Conservation (phyloP, 1,140 invertebrate species). For the Drosophila lacteicornis region DNA sequence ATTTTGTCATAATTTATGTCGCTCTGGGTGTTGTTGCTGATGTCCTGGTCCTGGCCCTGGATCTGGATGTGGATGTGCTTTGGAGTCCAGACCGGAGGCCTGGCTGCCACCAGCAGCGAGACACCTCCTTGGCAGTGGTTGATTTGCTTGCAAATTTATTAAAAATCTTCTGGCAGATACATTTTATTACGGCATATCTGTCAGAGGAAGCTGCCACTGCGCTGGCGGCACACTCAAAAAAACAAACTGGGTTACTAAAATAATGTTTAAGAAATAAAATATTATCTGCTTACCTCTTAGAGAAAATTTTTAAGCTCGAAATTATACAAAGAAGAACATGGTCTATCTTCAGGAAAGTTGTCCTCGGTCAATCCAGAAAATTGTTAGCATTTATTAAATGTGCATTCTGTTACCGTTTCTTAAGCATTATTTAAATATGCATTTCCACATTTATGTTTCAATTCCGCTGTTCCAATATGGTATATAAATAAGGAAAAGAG, state of each 20-base stretch:
- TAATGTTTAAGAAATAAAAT: too few relatives aligned
- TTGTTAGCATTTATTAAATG: too few relatives aligned
- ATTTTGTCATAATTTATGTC: constrained; percentile 84
- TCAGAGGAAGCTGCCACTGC: constrained; percentile 42
- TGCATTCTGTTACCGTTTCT: too few relatives aligned
- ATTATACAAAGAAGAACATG: too few relatives aligned
- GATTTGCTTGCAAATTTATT: constrained; percentile 81
- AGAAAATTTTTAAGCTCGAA: too few relatives aligned
- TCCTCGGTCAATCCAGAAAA: too few relatives aligned
- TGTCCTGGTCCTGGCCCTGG: constrained; percentile 33
- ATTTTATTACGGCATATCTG: constrained; percentile 74
- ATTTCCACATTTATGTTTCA: too few relatives aligned
- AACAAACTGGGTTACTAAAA: neutral
- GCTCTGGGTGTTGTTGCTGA: constrained; percentile 78
- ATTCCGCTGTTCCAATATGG: too few relatives aligned
- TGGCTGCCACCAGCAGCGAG: constrained; percentile 24
- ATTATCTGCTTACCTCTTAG: too few relatives aligned
- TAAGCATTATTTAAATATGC: too few relatives aligned
- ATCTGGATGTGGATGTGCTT: constrained; percentile 10
- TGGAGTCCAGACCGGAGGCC: constrained; percentile 4
- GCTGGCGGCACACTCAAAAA: constrained; percentile 3
- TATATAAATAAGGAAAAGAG: too few relatives aligned
- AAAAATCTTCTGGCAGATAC: constrained; percentile 78
- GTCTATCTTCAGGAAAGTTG: too few relatives aligned
- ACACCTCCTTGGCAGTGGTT: constrained; percentile 75